Percentiles rank a stretch among this genome's conserved stretches.
These are phyloP conservation scores for Eulithis testata DNA, from an alignment of 2,888 invertebrate species.

Conservation along the genomic window DNA sequence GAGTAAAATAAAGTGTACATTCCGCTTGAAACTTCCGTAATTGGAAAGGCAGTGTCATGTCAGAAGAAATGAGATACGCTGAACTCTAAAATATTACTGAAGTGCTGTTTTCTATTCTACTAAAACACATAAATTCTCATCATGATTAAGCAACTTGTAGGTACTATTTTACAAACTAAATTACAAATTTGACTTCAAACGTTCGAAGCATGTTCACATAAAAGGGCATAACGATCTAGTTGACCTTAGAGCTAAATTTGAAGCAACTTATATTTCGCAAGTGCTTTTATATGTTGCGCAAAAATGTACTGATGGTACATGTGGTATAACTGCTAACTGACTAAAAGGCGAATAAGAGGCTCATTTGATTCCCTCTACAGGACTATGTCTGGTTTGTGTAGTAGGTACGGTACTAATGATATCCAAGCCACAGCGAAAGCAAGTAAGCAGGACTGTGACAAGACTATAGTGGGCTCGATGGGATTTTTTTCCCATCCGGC, in stretches of 20 bases:
- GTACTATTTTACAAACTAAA: background rate
- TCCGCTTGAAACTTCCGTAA: constrained; percentile 3
- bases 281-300: background rate
- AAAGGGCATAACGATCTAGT: constrained; percentile 18
- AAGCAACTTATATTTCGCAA: background rate
- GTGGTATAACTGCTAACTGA: no score
- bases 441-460: no score
- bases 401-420: no score
- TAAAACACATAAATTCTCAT: background rate
- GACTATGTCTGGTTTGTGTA: no score
- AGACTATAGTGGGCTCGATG: no score
- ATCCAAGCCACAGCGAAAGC: no score
- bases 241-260: constrained; percentile 17
- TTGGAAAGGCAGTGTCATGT: constrained; percentile 14
- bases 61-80: constrained; percentile 1
- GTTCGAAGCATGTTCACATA: constrained; percentile 11
- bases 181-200: constrained; percentile 5
- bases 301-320: background rate
- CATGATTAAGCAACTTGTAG: background rate
- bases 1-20: background rate
- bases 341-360: no score
- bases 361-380: no score
- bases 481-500: no score
- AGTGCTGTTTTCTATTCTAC: background rate
- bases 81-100: background rate